Percentiles rank a stretch among this genome's conserved stretches.
Conservation (phyloP, 2,113 vertebrate species). For the Lamprotornis superbus region DNA sequence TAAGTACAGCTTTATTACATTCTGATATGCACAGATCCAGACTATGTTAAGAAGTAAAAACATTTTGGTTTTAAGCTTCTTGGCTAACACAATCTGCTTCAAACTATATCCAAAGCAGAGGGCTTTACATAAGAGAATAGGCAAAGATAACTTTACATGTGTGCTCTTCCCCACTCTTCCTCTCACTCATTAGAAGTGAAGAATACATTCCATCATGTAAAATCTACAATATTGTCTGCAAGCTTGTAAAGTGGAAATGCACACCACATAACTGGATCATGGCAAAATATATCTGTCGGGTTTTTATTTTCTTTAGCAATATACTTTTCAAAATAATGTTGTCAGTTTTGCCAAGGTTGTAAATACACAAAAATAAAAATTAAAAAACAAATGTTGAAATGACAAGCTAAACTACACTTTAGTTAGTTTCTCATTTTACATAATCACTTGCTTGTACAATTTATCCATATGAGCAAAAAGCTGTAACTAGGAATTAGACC, state of each 20-base stretch:
- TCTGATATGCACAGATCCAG: background rate
- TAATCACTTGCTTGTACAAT: conserved; percentile 8
- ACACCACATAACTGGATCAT: background rate
- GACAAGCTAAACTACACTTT: background rate
- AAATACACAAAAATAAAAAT: background rate
- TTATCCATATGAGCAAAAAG: conserved; percentile 23
- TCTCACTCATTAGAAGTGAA: background rate
- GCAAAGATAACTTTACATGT: background rate
- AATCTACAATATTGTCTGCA: background rate
- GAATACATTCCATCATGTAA: background rate
- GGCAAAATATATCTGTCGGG: background rate
- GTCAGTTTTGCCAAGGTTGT: background rate
- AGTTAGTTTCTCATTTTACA: conserved; percentile 14
- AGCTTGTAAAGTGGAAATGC: background rate
- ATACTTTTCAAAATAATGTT: background rate
- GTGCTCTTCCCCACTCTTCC: background rate
- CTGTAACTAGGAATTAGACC: conserved; percentile 24
- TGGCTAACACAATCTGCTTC: background rate
- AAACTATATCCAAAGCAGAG: background rate
- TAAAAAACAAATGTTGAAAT: background rate
- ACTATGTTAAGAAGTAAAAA: background rate
- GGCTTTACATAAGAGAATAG: background rate
- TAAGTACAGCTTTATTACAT: background rate
- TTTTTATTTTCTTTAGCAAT: background rate
- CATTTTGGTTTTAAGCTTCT: background rate